phyloP scores from a whole-genome alignment of 1,140 invertebrate species.

The Dolichoris vasculosae region DNA sequence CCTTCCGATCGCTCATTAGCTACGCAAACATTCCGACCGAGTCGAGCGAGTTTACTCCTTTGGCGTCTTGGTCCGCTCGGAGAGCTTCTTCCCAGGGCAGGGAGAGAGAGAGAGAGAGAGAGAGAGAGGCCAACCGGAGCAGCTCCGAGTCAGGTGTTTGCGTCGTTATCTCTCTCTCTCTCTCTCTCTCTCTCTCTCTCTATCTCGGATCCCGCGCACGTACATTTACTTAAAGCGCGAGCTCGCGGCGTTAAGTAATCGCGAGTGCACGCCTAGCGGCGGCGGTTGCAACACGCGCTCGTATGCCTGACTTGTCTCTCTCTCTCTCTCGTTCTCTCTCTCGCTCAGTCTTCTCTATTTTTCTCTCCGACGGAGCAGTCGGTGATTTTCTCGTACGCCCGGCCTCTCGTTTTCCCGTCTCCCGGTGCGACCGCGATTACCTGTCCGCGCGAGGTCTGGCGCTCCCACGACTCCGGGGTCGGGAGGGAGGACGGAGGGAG shows the following conservation, averaged over 20 bases:
- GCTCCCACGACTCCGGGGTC: background rate
- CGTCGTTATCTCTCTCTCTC: background rate
- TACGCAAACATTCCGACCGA: background rate
- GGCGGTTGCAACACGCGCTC: background rate
- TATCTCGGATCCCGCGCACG: no score
- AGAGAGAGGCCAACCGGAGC: background rate
- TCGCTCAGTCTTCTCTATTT: background rate
- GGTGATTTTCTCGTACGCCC: no score
- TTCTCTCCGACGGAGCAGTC: no score
- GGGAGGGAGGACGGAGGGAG: background rate
- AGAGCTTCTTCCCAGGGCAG: background rate
- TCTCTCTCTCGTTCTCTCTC: background rate
- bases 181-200: no score
- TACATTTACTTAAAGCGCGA: no score
- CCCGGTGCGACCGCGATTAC: background rate
- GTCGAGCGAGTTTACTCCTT: background rate
- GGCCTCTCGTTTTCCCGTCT: no score
- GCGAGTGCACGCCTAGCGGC: background rate
- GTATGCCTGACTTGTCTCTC: background rate
- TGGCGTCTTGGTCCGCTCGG: background rate
- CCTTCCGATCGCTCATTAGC: constrained; percentile 8
- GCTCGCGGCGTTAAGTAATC: constrained; percentile 29
- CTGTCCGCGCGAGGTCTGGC: background rate
- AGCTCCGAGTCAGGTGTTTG: constrained; percentile 12
- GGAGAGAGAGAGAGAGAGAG: background rate